Evolutionary conservation across 1,140 invertebrate species (phyloP).

Genomic region (Whitmania pigra): DNA sequence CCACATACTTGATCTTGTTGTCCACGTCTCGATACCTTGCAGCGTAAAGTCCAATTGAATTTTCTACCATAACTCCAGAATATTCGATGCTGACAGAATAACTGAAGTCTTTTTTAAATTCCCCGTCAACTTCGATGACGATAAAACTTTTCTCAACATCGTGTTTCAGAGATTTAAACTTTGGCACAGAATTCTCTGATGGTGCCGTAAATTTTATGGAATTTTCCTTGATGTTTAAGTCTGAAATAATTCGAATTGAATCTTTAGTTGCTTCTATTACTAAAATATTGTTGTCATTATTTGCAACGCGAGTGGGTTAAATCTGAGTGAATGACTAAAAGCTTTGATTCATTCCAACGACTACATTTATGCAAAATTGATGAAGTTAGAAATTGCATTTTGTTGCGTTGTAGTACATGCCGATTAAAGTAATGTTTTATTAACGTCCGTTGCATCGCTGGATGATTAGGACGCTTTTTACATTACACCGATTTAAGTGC

Average conservation of each 20-base stretch:
- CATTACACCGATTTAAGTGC: too few relatives aligned
- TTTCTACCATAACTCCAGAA: neutral
- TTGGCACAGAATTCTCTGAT: neutral
- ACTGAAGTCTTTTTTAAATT: neutral
- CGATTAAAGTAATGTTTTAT: too few relatives aligned
- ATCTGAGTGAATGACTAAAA: too few relatives aligned
- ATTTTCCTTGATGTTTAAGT: neutral
- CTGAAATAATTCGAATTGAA: neutral
- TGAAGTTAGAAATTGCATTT: neutral
- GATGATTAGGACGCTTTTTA: too few relatives aligned
- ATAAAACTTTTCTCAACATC: neutral
- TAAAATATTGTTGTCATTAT: too few relatives aligned
- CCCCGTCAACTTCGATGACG: neutral
- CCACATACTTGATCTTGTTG: neutral
- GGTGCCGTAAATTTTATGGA: neutral
- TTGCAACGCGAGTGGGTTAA: too few relatives aligned
- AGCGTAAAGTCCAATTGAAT: neutral
- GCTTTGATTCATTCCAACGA: too few relatives aligned
- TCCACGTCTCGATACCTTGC: neutral
- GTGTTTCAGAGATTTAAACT: neutral
- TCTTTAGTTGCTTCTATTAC: neutral
- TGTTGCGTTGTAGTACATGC: neutral
- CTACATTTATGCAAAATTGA: neutral
- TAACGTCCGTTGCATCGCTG: too few relatives aligned
- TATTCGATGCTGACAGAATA: neutral